Evolutionary conservation across 2,888 invertebrate genomes (phyloP).

Genomic region (Myopa tessellatipennis): DNA sequence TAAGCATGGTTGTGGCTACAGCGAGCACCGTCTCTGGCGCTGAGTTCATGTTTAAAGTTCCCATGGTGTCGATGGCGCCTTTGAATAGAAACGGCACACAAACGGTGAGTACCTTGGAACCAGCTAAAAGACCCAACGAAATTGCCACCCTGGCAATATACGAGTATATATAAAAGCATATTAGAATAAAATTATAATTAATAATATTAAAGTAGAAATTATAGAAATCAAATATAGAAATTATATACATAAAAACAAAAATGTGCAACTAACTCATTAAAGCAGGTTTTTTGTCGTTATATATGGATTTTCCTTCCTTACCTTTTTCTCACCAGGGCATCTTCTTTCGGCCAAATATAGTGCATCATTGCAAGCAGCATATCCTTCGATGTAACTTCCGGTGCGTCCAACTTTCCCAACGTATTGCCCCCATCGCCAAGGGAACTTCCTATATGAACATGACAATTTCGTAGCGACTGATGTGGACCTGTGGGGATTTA

Average conservation of each 20-base stretch:
- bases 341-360: constrained; percentile 95
- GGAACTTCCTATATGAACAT: constrained; percentile 89
- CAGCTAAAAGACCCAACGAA: constrained; percentile 82
- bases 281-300: not conserved
- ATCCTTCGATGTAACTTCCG: constrained; percentile 76
- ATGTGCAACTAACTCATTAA: too few relatives aligned
- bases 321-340: constrained; percentile 63
- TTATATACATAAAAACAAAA: not conserved
- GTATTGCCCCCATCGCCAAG: constrained; percentile 68
- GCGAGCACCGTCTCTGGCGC: constrained; percentile 85
- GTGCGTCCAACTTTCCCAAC: constrained; percentile 74
- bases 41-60: constrained; percentile 79
- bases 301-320: constrained; percentile 34
- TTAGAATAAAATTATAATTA: constrained; percentile 7
- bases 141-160: constrained; percentile 78
- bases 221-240: not conserved
- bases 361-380: constrained; percentile 90
- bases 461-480: constrained; percentile 76
- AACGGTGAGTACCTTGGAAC: constrained; percentile 90
- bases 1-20: constrained; percentile 80
- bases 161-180: too few relatives aligned
- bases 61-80: constrained; percentile 89
- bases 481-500: constrained; percentile 67
- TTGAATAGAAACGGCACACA: constrained; percentile 96
- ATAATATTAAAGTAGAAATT: not conserved